phyloP scores from a whole-genome alignment of 2,797 vertebrate species.

The Onychomys leucogaster region DNA sequence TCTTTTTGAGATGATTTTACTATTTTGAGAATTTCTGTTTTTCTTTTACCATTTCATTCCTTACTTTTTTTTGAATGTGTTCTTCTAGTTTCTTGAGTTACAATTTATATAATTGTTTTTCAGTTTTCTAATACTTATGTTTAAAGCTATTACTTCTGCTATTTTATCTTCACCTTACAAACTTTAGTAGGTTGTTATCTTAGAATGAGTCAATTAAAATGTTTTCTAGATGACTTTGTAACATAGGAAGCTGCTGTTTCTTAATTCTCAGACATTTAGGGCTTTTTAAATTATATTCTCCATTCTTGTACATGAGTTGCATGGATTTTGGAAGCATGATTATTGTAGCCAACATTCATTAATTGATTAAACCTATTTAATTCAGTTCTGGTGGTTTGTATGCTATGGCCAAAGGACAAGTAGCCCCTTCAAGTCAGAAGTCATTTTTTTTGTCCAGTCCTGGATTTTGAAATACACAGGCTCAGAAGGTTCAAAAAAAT shows the following conservation, averaged over 20 bases:
- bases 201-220: slow-evolving; percentile 24
- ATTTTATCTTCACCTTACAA: neutral
- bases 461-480: neutral
- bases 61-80: neutral
- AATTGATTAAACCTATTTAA: slow-evolving; percentile 13
- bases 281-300: neutral
- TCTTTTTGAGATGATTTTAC: neutral
- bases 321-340: neutral
- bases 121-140: neutral
- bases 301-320: neutral
- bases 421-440: neutral
- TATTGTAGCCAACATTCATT: neutral
- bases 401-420: neutral
- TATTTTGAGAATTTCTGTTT: neutral
- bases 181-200: neutral
- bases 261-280: neutral
- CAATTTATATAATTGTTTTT: slow-evolving; percentile 7
- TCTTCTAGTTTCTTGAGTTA: neutral
- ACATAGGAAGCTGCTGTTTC: neutral
- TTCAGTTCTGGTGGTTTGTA: neutral
- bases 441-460: neutral
- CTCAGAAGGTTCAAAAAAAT: neutral
- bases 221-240: neutral
- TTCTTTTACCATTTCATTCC: neutral
- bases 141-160: neutral